phyloP scores from a whole-genome alignment of 2,888 invertebrate species.

The Yponomeuta sedellus region DNA sequence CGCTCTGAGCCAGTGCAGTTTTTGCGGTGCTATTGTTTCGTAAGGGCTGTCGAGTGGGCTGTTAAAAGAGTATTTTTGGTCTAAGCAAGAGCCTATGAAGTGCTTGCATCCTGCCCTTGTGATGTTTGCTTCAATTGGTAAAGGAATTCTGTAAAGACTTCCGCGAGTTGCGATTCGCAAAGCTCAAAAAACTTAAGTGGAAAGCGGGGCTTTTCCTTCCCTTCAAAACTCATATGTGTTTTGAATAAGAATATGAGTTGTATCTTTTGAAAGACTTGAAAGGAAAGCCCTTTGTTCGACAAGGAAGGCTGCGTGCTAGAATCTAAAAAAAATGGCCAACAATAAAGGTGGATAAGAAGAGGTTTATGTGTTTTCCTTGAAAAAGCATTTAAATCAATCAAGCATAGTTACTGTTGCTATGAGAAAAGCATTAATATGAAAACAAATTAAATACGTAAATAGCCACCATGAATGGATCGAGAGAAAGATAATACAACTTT shows the following conservation, averaged over 20 bases:
- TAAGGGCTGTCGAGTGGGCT: slow-evolving; percentile 35
- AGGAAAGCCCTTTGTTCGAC: slow-evolving; percentile 6
- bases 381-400: too few relatives aligned
- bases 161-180: background rate
- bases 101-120: background rate
- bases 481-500: too few relatives aligned
- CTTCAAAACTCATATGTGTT: too few relatives aligned
- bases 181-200: too few relatives aligned
- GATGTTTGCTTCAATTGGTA: background rate
- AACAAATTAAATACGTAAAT: too few relatives aligned
- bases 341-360: background rate
- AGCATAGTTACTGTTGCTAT: too few relatives aligned
- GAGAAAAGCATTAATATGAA: too few relatives aligned
- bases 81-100: background rate
- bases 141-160: background rate
- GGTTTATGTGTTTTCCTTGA: too few relatives aligned
- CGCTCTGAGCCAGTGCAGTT: slow-evolving; percentile 49
- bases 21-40: slow-evolving; percentile 63
- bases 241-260: background rate
- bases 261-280: slow-evolving; percentile 4
- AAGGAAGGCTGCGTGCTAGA: background rate
- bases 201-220: too few relatives aligned
- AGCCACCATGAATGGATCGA: too few relatives aligned
- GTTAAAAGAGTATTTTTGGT: background rate
- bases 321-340: background rate